These are phyloP conservation scores for Mastomys natalensis DNA, from an alignment of 2,113 vertebrate genomes.

Conservation along the genomic window DNA sequence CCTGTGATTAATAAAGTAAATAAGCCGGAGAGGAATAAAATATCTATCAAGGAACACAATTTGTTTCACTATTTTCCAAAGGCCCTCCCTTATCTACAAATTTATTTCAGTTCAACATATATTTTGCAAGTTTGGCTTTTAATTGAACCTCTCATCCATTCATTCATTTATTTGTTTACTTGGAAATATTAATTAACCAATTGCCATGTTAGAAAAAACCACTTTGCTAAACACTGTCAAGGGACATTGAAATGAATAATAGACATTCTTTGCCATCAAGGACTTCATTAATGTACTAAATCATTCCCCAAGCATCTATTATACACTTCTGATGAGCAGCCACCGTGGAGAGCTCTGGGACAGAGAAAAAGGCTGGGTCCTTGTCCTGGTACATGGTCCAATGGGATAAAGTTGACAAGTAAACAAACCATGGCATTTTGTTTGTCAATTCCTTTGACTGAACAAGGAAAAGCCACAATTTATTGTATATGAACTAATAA, in stretches of 20 bases:
- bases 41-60: not conserved
- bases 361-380: not conserved
- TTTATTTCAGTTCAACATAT: constrained; percentile 12
- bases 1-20: not conserved
- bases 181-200: constrained; percentile 74
- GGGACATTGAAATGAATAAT: constrained; percentile 58
- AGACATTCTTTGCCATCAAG: constrained; percentile 8
- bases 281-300: constrained; percentile 48
- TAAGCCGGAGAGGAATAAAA: not conserved
- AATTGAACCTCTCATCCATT: constrained; percentile 56
- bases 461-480: constrained; percentile 37
- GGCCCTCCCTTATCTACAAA: not conserved
- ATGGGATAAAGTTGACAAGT: not conserved
- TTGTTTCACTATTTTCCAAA: not conserved
- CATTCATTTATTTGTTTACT: constrained; percentile 67
- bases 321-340: constrained; percentile 6
- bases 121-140: constrained; percentile 59
- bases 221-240: constrained; percentile 60
- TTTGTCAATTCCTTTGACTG: not conserved
- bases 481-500: not conserved
- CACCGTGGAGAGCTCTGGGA: not conserved
- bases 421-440: not conserved
- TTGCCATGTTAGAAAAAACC: constrained; percentile 9
- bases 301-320: constrained; percentile 24
- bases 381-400: not conserved